phyloP scores from a whole-genome alignment of 2,888 invertebrate species.

The Plusia festucae region DNA sequence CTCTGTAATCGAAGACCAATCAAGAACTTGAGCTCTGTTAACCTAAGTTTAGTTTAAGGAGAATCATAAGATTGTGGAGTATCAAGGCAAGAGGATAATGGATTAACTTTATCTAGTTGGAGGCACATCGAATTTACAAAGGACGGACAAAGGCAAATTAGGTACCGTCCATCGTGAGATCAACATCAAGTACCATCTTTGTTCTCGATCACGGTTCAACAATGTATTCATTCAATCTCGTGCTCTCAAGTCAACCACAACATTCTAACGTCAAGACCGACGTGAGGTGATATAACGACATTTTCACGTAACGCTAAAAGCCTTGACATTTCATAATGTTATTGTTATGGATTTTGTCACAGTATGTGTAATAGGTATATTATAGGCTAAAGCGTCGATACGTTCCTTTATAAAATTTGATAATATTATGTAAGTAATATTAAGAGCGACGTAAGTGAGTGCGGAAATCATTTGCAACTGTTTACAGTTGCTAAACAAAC shows the following conservation, averaged over 20 bases:
- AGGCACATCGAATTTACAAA: slow-evolving; percentile 22
- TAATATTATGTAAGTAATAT: slow-evolving; percentile 40
- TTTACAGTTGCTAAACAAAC: not conserved
- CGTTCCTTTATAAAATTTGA: slow-evolving; percentile 41
- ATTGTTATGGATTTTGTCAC: slow-evolving; percentile 50
- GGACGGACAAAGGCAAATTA: slow-evolving; percentile 14
- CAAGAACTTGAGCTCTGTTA: slow-evolving; percentile 6
- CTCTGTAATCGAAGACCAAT: not conserved
- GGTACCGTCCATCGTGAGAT: slow-evolving; percentile 13
- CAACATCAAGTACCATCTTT: slow-evolving; percentile 28
- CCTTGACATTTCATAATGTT: slow-evolving; percentile 59
- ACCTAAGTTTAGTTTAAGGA: slow-evolving; percentile 22
- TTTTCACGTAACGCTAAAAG: slow-evolving; percentile 59
- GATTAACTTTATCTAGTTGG: slow-evolving; percentile 24
- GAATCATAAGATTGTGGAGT: too few species aligned
- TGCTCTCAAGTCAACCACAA: slow-evolving; percentile 28
- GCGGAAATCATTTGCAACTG: slow-evolving; percentile 40
- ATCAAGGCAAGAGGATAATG: slow-evolving; percentile 24
- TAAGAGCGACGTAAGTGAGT: slow-evolving; percentile 37
- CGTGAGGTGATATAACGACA: slow-evolving; percentile 48
- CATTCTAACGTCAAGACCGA: slow-evolving; percentile 27
- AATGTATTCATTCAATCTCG: slow-evolving; percentile 35
- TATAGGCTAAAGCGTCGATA: slow-evolving; percentile 19
- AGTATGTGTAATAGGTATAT: slow-evolving; percentile 24
- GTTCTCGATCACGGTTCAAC: slow-evolving; percentile 23